A percentile compares a stretch with the other conserved stretches of the same genome.
Evolutionary conservation across 2,113 vertebrate genomes (phyloP).

Genomic region (Anolis sagrei): DNA sequence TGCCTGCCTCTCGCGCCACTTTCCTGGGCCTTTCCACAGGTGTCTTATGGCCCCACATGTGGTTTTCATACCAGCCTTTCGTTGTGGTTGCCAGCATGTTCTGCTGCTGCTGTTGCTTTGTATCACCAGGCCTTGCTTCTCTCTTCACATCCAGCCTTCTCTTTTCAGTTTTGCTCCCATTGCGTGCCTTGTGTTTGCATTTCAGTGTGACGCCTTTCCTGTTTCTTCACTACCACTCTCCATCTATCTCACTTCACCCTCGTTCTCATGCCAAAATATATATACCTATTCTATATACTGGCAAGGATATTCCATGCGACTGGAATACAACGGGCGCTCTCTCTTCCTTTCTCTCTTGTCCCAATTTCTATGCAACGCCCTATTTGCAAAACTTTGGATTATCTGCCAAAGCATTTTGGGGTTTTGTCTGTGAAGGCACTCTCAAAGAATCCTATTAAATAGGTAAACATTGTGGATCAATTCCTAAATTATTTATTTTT

Average conservation of each 20-base stretch:
- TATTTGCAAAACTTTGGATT: not conserved
- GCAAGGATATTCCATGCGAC: conserved; percentile 25
- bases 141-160: conserved; percentile 1
- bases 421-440: too few relatives aligned
- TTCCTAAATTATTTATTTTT: not conserved
- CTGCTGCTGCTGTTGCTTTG: conserved; percentile 30
- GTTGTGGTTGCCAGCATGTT: conserved; percentile 48
- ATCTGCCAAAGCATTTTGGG: not conserved
- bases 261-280: conserved; percentile 49
- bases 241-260: not conserved
- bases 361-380: conserved; percentile 22
- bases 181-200: not conserved
- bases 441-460: too few relatives aligned
- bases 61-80: conserved; percentile 6
- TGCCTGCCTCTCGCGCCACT: conserved; percentile 29
- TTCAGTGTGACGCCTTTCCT: too few relatives aligned
- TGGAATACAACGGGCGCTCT: conserved; percentile 18
- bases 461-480: not conserved
- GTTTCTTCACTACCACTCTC: not conserved
- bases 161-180: not conserved
- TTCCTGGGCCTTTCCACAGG: not conserved
- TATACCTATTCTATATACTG: conserved; percentile 75
- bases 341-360: not conserved
- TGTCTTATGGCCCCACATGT: conserved; percentile 8
- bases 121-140: not conserved